Evolutionary conservation across 2,797 vertebrate genomes (phyloP).

Genomic region (Crocodylus rhombifer): DNA sequence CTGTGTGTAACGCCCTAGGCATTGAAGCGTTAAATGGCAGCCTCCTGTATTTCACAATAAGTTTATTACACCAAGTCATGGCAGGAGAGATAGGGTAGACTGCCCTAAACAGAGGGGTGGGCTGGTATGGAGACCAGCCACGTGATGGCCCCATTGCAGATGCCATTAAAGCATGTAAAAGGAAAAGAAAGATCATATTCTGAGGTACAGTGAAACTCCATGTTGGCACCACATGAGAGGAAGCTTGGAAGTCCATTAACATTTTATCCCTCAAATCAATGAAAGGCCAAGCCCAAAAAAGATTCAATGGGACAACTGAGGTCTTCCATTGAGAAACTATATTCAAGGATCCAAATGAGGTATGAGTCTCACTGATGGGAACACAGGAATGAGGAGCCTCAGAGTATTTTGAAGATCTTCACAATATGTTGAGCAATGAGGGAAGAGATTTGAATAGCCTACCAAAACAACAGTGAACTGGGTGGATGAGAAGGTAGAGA

Average conservation of each 20-base stretch:
- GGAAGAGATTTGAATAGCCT: background rate
- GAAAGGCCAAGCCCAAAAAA: background rate
- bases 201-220: background rate
- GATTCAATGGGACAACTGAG: background rate
- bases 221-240: background rate
- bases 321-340: background rate
- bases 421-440: background rate
- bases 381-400: background rate
- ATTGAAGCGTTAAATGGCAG: too few relatives aligned
- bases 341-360: background rate
- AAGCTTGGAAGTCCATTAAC: background rate
- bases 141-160: fast-evolving
- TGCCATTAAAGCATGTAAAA: background rate
- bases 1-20: too few relatives aligned
- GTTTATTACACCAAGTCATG: too few relatives aligned
- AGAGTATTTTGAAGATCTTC: fast-evolving
- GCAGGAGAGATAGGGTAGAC: too few relatives aligned
- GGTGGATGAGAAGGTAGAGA: background rate
- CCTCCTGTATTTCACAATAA: too few relatives aligned
- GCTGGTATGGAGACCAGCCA: too few relatives aligned
- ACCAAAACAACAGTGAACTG: fast-evolving
- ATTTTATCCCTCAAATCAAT: background rate
- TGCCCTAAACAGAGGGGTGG: too few relatives aligned
- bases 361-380: background rate
- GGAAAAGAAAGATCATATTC: background rate